Base-by-base conservation (phyloP, 2,888 invertebrate genomes). In the Noctua pronuba region DNA sequence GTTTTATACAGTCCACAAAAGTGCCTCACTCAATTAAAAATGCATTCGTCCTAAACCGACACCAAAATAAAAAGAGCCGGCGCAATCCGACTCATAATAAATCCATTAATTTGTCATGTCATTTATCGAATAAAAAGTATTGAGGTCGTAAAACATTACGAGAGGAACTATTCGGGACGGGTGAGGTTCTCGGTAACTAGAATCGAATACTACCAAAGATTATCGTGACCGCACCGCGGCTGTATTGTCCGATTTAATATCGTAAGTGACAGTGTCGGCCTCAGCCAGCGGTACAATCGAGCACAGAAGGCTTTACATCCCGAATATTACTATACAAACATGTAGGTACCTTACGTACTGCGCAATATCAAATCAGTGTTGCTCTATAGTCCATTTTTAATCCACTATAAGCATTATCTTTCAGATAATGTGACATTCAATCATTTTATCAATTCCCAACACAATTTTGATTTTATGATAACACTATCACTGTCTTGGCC, bases 91-190 rank as follows among this genome's bases (percentile, higher is more conserved):
- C 95, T 96, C 95, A 96, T 96, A 96, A 96, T 96, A 96, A 95
- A 96, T 96, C 96, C 96, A 96, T 96, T 96, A 96, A 96, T 96
- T 96, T 96, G 96, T 96, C 96, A 96, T 96, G 96, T 96, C 95
- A 96, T 96, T 95, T 96, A 93, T 93, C 92, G 94, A 92, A 95
- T 92, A 93, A 94, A 88, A 95, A 94, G 85, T 82, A 88, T 92
- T 90, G 91, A 91, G 91, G 91, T 92, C 91, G 91, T 93, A 92
- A 92, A 92, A 93, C 92, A 92, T 93, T 92, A 92, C 90, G 83
- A 90, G 88, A 91, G 88, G 88, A 90, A 92, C 90, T 93, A 93
- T 93, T 91, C 92, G 91, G 91, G 87, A 91, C 88, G 89, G 86
- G 81, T 90, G 89, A 73, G 83, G 81, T 91, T 94, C 95, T 93